phyloP scores from a whole-genome alignment of 2,113 vertebrate genomes.

The Ivindomyrus marchei region DNA sequence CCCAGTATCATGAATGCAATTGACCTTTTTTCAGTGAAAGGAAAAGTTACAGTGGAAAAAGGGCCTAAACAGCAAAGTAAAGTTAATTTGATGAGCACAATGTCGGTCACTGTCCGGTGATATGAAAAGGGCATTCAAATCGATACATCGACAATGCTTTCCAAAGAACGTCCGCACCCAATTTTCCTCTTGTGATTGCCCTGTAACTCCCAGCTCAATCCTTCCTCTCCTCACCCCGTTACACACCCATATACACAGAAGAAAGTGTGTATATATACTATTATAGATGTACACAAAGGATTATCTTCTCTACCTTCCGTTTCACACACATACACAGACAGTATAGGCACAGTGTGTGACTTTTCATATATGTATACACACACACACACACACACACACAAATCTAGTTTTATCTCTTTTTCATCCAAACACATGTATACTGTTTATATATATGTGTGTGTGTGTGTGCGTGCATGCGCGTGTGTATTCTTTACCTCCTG shows the following conservation, averaged over 20 bases:
- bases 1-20: conserved; percentile 91
- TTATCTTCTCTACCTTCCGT: neutral
- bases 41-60: conserved; percentile 50
- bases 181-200: conserved; percentile 84
- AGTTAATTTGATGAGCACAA: conserved; percentile 91
- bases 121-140: conserved; percentile 98
- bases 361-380: neutral
- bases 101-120: conserved; percentile 75
- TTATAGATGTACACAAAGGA: neutral
- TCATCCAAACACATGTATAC: neutral
- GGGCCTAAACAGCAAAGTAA: conserved; percentile 71
- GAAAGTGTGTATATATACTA: neutral
- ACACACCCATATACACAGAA: conserved; percentile 3
- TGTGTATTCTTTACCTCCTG: neutral
- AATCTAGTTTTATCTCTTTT: neutral
- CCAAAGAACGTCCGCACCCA: conserved; percentile 88
- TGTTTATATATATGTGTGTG: neutral
- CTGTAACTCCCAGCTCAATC: conserved; percentile 65
- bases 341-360: neutral
- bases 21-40: conserved; percentile 92
- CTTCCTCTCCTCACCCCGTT: neutral
- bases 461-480: neutral
- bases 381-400: neutral
- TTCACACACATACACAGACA: neutral
- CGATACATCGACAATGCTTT: conserved; percentile 86